A percentile compares a stretch with the other conserved stretches of the same genome.
Conservation (phyloP, 2,113 vertebrate species). For the Orientallactaga bullata region DNA sequence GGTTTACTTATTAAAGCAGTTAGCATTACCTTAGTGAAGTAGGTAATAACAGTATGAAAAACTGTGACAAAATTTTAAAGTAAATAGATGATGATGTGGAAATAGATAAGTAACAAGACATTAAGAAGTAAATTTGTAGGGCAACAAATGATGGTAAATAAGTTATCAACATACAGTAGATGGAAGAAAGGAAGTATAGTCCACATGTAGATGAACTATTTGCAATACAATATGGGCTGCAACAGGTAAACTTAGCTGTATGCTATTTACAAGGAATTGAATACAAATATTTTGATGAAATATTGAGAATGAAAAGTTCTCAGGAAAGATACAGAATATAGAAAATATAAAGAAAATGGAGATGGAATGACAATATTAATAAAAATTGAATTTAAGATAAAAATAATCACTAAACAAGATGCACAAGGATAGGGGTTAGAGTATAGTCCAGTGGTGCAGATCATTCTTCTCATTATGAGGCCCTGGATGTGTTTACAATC, state of each 20-base stretch:
- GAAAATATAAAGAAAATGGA: neutral
- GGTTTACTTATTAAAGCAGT: neutral
- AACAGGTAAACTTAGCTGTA: neutral
- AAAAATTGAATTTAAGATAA: neutral
- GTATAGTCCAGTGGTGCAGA: neutral
- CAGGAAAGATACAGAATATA: neutral
- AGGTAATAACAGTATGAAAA: neutral
- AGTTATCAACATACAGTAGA: neutral
- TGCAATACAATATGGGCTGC: neutral
- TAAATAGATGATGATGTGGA: neutral
- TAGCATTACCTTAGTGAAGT: neutral
- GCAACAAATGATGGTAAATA: slow-evolving; percentile 27
- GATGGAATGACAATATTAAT: neutral
- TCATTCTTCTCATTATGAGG: too few relatives aligned
- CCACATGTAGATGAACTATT: neutral
- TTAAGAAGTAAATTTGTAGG: neutral
- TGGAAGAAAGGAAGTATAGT: neutral
- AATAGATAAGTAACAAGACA: neutral
- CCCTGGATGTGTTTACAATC: too few relatives aligned
- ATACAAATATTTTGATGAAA: neutral
- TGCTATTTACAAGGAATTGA: neutral
- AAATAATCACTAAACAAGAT: neutral
- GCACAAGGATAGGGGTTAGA: neutral
- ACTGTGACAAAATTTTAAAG: neutral
- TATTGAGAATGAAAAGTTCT: neutral